phyloP scores from a whole-genome alignment of 2,113 vertebrate genomes.

The rat (Rattus norvegicus) region DNA sequence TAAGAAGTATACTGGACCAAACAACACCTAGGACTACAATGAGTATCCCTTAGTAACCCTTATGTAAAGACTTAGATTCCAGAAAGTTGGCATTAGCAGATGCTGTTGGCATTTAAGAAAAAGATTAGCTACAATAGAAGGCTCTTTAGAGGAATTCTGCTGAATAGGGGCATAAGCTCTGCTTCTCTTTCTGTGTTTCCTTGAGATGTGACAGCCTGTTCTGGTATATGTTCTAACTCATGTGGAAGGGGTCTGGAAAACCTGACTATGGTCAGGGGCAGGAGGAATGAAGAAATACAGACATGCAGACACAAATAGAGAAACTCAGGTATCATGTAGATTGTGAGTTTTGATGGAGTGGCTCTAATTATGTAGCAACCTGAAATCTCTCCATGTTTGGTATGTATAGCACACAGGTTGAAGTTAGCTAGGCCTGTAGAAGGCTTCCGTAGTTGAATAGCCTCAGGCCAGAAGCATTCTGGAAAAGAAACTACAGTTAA shows the following conservation, averaged over 20 bases:
- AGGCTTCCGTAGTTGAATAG: background rate
- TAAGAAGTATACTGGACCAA: background rate
- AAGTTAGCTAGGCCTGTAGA: background rate
- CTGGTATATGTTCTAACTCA: background rate
- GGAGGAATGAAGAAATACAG: background rate
- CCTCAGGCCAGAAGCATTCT: background rate
- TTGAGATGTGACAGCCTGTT: background rate
- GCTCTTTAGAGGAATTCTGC: background rate
- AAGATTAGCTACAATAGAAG: background rate
- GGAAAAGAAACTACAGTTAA: background rate
- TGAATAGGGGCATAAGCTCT: background rate
- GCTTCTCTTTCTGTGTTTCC: background rate
- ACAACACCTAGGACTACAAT: no score
- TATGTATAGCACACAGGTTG: background rate
- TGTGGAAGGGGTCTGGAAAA: background rate
- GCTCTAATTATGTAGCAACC: background rate
- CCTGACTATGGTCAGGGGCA: no score
- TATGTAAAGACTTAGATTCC: background rate
- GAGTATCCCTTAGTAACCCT: no score
- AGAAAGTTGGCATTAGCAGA: background rate
- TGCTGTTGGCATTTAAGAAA: no score
- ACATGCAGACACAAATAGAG: background rate
- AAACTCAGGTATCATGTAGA: background rate
- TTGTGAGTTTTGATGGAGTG: background rate
- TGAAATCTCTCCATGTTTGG: background rate